Evolutionary conservation across 2,797 vertebrate species (phyloP).

Genomic region (Sebastes cheni): DNA sequence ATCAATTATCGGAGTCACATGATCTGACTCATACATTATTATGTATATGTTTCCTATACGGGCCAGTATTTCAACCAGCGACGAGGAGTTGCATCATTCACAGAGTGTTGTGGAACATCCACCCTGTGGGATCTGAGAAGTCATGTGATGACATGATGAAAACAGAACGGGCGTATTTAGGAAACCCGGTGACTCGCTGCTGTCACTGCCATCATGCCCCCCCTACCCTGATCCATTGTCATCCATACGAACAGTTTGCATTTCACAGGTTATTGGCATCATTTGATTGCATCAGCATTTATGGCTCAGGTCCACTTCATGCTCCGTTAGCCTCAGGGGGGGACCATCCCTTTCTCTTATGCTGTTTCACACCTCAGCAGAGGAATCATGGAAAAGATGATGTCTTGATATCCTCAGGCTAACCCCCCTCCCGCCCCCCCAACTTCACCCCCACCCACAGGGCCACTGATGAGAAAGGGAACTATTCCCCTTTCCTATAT

Average conservation of each 20-base stretch:
- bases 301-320: constrained; percentile 70
- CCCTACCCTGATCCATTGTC: constrained; percentile 20
- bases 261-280: constrained; percentile 78
- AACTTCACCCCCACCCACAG: constrained; percentile 31
- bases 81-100: not conserved
- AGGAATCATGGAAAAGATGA: constrained; percentile 58
- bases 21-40: not conserved
- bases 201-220: not conserved
- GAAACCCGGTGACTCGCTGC: not conserved
- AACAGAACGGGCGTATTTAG: not conserved
- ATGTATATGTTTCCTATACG: not conserved
- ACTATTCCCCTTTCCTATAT: constrained; percentile 11
- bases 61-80: not conserved
- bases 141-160: not conserved
- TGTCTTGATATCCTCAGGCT: constrained; percentile 53
- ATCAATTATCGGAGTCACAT: not conserved
- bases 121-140: not conserved
- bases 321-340: constrained; percentile 64
- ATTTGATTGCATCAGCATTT: constrained; percentile 79
- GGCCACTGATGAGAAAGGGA: constrained; percentile 39
- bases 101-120: not conserved
- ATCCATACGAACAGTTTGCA: constrained; percentile 66
- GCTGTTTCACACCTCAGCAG: constrained; percentile 61
- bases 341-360: constrained; percentile 38
- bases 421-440: not conserved